A percentile compares a stretch with the other conserved stretches of the same genome.
Evolutionary conservation across 2,113 vertebrate genomes (phyloP).

Genomic region (Brachyhypopomus gauderio): DNA sequence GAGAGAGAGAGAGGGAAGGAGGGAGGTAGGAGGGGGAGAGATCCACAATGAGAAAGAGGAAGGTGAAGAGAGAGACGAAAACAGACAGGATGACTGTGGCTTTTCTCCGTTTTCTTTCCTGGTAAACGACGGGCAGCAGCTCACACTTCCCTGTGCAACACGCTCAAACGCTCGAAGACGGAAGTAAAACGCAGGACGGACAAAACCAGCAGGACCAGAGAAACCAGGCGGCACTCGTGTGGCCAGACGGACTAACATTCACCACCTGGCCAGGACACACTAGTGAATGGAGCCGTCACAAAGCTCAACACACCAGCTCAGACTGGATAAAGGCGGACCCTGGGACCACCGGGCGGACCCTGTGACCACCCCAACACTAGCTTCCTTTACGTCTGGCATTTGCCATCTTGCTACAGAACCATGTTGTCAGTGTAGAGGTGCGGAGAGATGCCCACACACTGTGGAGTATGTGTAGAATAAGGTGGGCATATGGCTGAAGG

Average conservation of each 20-base stretch:
- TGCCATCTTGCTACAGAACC: background rate
- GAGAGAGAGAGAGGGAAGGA: conserved; percentile 57
- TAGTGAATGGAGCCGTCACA: background rate
- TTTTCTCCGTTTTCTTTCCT: background rate
- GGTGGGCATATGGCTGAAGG: conserved; percentile 16
- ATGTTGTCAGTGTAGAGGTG: background rate
- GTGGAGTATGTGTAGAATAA: background rate
- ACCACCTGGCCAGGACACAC: background rate
- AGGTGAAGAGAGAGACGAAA: background rate
- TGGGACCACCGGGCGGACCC: conserved; percentile 25
- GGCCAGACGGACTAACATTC: background rate
- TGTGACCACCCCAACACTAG: background rate
- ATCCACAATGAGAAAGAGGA: conserved; percentile 26
- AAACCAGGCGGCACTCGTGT: background rate
- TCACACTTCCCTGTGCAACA: background rate
- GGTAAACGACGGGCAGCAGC: background rate
- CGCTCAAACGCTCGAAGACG: background rate
- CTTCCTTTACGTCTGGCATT: background rate
- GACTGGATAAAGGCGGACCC: background rate
- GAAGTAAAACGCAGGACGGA: background rate
- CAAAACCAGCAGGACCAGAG: background rate
- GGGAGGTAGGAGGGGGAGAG: conserved; percentile 56
- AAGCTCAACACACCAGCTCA: background rate
- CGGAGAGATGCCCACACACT: conserved; percentile 2
- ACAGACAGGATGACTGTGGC: background rate